These are phyloP conservation scores for Stictonetta naevosa DNA, from an alignment of 2,113 vertebrate species.

Conservation along the genomic window DNA sequence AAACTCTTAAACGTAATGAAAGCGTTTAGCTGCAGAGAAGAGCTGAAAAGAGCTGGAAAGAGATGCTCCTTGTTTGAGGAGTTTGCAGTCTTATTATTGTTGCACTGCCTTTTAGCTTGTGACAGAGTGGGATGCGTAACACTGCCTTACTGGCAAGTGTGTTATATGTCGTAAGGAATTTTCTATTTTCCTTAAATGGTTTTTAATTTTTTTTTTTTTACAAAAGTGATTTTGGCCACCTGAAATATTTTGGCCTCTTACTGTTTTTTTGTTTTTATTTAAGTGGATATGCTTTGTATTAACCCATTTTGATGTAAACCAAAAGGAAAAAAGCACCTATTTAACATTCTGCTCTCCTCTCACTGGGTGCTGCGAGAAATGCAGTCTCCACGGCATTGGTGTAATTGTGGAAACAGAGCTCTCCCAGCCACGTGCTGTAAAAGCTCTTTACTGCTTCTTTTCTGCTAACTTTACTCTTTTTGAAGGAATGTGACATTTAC, in stretches of 20 bases:
- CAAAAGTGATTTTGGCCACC: neutral
- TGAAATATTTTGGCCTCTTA: neutral
- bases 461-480: neutral
- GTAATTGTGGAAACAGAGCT: neutral
- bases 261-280: neutral
- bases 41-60: neutral
- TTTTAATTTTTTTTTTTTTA: neutral
- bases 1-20: neutral
- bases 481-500: neutral
- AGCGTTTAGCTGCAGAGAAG: neutral
- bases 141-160: fast-evolving
- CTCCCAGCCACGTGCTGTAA: neutral
- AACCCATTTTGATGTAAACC: neutral
- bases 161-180: neutral
- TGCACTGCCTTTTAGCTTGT: neutral
- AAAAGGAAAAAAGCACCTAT: neutral
- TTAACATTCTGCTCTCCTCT: neutral
- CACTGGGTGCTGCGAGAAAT: neutral
- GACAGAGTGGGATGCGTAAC: neutral
- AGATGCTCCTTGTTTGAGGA: neutral
- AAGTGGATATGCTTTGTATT: neutral
- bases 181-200: neutral
- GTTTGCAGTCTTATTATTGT: fast-evolving
- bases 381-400: neutral
- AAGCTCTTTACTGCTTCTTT: neutral